Conservation (phyloP, 2,797 vertebrate species). For the Acipenser transmontanus region DNA sequence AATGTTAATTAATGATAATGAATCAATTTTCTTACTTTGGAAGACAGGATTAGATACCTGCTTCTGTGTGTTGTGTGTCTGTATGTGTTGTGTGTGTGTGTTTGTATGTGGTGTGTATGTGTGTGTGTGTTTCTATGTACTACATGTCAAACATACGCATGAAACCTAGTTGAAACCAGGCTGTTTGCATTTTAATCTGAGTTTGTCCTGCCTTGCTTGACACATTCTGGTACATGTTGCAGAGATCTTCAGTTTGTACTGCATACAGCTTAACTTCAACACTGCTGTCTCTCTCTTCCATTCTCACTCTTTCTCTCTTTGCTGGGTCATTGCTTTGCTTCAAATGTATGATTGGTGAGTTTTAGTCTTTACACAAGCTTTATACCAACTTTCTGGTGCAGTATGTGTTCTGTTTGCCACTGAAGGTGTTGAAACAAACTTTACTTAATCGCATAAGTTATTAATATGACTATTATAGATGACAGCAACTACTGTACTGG, state of each 20-base stretch:
- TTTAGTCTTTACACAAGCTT: constrained; percentile 50
- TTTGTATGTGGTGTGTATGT: constrained; percentile 15
- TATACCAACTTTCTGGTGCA: constrained; percentile 22
- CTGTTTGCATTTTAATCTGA: background rate
- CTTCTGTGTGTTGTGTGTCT: background rate
- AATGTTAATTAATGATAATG: too few relatives aligned
- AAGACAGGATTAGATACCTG: too few relatives aligned
- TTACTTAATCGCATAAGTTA: too few relatives aligned
- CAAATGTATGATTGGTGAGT: constrained; percentile 95
- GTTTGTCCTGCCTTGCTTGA: constrained; percentile 39
- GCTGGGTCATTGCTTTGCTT: constrained; percentile 84
- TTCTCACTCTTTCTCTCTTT: constrained; percentile 51
- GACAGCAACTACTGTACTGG: too few relatives aligned
- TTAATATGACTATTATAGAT: too few relatives aligned
- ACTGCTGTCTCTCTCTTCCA: constrained; percentile 68
- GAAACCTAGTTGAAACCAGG: background rate
- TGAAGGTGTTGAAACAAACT: background rate
- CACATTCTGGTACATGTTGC: constrained; percentile 18
- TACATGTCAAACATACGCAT: constrained; percentile 11
- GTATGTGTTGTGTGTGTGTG: constrained; percentile 23
- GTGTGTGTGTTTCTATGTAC: constrained; percentile 5
- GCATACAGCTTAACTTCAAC: constrained; percentile 61
- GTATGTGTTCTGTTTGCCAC: background rate
- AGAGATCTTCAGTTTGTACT: constrained; percentile 39
- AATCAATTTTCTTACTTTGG: too few relatives aligned